Conservation (phyloP, 1,140 invertebrate genomes). For the Arctopsyche grandis region DNA sequence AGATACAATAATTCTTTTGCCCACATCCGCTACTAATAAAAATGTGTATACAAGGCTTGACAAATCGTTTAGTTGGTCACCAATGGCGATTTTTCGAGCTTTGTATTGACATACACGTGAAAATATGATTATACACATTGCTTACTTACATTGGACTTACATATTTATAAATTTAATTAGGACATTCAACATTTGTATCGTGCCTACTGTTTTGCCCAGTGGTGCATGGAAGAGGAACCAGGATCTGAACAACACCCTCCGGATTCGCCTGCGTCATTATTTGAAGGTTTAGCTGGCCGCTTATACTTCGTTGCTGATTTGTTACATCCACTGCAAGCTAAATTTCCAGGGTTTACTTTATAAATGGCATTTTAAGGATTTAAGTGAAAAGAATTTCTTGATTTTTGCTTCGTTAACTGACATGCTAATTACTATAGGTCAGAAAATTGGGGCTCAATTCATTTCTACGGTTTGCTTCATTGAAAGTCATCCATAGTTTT, state of each 20-base stretch:
- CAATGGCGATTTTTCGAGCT: too few relatives aligned
- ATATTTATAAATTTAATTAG: constrained; percentile 60
- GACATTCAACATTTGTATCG: constrained; percentile 77
- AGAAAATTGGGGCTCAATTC: too few relatives aligned
- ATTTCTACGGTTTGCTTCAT: too few relatives aligned
- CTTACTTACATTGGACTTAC: not conserved
- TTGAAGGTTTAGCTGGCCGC: constrained; percentile 82
- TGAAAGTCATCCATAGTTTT: too few relatives aligned
- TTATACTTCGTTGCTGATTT: constrained; percentile 78
- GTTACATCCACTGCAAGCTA: constrained; percentile 68
- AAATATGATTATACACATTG: too few relatives aligned
- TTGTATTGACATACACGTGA: too few relatives aligned
- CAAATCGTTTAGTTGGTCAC: too few relatives aligned
- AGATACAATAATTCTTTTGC: too few relatives aligned
- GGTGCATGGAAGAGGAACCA: constrained; percentile 80
- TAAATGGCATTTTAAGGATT: constrained; percentile 49
- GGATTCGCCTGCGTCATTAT: constrained; percentile 85
- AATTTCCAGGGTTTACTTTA: constrained; percentile 71
- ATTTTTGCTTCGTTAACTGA: too few relatives aligned
- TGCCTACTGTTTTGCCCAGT: constrained; percentile 84
- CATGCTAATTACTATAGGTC: too few relatives aligned
- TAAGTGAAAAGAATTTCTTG: not conserved
- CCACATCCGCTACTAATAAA: too few relatives aligned
- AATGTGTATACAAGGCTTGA: too few relatives aligned
- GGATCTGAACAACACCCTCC: constrained; percentile 73